Evolutionary conservation across 1,140 invertebrate species (phyloP), one percentile per base, ranked within the genome.

Genomic region (Ceratina calcarata): DNA sequence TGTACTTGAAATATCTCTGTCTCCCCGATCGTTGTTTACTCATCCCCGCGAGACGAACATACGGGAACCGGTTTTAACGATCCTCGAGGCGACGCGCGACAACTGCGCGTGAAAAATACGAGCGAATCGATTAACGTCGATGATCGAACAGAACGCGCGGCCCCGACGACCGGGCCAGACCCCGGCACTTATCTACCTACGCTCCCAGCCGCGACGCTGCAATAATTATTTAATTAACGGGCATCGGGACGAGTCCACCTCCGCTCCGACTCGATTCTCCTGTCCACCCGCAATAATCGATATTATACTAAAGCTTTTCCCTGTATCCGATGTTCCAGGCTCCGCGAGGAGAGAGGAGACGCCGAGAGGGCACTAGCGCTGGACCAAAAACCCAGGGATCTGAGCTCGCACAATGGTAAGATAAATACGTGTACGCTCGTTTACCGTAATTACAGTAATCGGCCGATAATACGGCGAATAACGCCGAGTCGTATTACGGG

Each of bases 391-490:
- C 96, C 95, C 82, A 94, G 96, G 88, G 96, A 97, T 93, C 94
- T 95, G 80, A 97, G 96, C 93, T 97, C 96, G 91, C 95, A 96
- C 93, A 97, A 97, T 93, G 96, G 97, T 97, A 94, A 95, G 94
- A 81, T 78, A 62, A 82, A 83, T 66, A 70, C 73, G 73, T 51
- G 60, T 51, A 75, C 64, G 65, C 24, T 79, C 78, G 78, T 79
- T 79, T 79, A 65, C 70, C 70, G 70, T 67, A 74, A 79, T 70
- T 86, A 79, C 45, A 53, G 78, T 79, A 74, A 79, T 79, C 78
- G 70, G 18, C 15, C 62, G 70, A 79, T 74, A 74, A 79, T 79
- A 60, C 78, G 20, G 55, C 60, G 70, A 79, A 74, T 74, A 74
- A 74, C 78, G 70, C 71, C 70, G 77, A 66, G 61, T 20, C 3